phyloP scores from a whole-genome alignment of 2,797 vertebrate genomes.

The Taeniopygia guttata region DNA sequence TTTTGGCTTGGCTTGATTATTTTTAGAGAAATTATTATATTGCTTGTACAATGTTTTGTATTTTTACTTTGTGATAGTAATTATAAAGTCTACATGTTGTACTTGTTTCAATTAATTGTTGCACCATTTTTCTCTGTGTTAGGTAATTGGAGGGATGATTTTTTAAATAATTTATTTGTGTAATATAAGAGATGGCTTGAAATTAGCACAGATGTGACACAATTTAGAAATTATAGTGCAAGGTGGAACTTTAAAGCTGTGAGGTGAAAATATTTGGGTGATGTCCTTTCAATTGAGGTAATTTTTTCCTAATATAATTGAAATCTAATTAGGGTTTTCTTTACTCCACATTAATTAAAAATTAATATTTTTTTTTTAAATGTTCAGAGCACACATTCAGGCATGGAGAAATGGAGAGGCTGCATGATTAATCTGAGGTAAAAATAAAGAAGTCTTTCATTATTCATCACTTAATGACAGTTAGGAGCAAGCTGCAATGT shows the following conservation, averaged over 20 bases:
- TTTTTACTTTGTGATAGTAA: constrained; percentile 44
- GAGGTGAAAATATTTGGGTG: neutral
- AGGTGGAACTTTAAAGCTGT: neutral
- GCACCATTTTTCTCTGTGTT: neutral
- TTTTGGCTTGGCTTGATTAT: neutral
- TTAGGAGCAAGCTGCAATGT: constrained; percentile 69
- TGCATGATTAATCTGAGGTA: constrained; percentile 71
- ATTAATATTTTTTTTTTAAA: neutral
- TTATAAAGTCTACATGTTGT: neutral
- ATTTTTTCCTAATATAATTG: neutral
- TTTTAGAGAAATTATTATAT: neutral
- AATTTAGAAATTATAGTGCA: neutral
- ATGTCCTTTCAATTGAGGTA: constrained; percentile 9
- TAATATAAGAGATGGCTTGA: neutral
- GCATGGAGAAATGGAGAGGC: constrained; percentile 37
- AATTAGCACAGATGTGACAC: neutral
- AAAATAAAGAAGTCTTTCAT: constrained; percentile 71
- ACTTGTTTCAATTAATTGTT: constrained; percentile 1
- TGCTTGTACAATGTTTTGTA: neutral
- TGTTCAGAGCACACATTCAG: constrained; percentile 13
- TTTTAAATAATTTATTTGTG: constrained; percentile 2
- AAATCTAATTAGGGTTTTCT: constrained; percentile 62
- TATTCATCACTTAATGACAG: constrained; percentile 70
- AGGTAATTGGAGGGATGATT: neutral
- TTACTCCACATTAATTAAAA: constrained; percentile 30